A percentile compares a stretch with the other conserved stretches of the same genome.
phyloP scores from a whole-genome alignment of 2,888 invertebrate genomes.

The Drosophila fulvimacula region DNA sequence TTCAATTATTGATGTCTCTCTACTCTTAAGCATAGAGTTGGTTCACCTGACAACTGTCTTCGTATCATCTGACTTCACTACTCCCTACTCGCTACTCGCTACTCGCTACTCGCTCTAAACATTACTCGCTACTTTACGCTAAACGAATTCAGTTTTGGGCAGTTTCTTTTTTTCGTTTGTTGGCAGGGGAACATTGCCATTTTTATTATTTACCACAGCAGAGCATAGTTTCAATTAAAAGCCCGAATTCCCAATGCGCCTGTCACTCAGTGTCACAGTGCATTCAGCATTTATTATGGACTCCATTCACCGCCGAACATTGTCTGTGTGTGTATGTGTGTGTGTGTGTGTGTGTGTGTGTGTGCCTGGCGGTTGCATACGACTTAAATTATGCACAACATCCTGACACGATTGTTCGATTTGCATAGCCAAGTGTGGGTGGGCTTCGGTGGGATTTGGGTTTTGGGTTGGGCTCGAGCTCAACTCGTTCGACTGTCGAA shows the following conservation, averaged over 20 bases:
- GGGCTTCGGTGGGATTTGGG: neutral
- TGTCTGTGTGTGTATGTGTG: constrained; percentile 20
- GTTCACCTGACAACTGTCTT: constrained; percentile 32
- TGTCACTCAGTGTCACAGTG: constrained; percentile 42
- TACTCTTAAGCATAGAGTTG: constrained; percentile 36
- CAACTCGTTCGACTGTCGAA: constrained; percentile 16
- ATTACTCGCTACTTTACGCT: constrained; percentile 25
- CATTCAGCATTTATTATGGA: constrained; percentile 34
- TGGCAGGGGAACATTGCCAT: constrained; percentile 27
- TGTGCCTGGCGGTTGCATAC: constrained; percentile 22
- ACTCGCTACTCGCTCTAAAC: constrained; percentile 8
- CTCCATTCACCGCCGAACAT: constrained; percentile 28
- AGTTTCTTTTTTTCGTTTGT: constrained; percentile 25
- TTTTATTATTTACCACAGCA: constrained; percentile 63
- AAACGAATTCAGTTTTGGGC: constrained; percentile 12
- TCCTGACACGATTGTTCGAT: constrained; percentile 67
- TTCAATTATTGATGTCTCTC: constrained; percentile 40
- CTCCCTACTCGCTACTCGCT: neutral
- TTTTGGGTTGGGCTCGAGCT: constrained; percentile 13
- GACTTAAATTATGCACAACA: constrained; percentile 60
- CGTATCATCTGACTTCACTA: constrained; percentile 20
- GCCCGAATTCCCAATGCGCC: constrained; percentile 28
- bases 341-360: constrained; percentile 21
- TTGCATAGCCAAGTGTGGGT: constrained; percentile 51
- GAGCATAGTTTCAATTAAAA: constrained; percentile 59